Percentiles rank a stretch among this genome's conserved stretches.
These are phyloP conservation scores for Mus spretus DNA, from an alignment of 2,797 vertebrate genomes.

Conservation along the genomic window DNA sequence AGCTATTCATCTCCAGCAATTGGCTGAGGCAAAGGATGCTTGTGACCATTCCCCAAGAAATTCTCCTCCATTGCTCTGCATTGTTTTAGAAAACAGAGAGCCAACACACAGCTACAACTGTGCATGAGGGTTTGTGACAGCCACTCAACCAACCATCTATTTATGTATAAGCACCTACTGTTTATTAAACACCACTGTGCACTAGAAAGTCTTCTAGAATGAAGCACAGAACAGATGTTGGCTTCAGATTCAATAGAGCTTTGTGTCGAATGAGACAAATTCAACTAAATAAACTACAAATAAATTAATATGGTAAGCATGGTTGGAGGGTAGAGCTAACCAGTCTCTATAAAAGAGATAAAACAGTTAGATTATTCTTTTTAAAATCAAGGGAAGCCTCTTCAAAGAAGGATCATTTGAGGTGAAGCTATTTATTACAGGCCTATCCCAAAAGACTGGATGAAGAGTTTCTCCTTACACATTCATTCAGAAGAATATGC, in stretches of 20 bases:
- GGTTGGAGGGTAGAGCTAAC: background rate
- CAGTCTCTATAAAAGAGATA: constrained; percentile 23
- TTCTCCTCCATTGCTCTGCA: background rate
- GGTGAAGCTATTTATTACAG: background rate
- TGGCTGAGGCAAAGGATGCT: background rate
- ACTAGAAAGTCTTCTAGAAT: background rate
- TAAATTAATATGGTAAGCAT: background rate
- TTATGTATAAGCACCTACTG: background rate
- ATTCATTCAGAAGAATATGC: background rate
- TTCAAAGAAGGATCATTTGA: constrained; percentile 6
- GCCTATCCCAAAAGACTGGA: background rate
- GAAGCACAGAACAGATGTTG: background rate
- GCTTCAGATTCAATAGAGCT: background rate
- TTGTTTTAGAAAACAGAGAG: background rate
- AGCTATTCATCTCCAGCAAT: background rate
- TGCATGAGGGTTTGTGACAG: background rate
- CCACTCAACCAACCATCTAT: background rate
- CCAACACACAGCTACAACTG: background rate
- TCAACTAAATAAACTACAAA: constrained; percentile 6
- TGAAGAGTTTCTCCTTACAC: background rate
- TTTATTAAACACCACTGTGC: background rate
- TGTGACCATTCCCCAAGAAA: background rate
- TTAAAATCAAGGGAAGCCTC: background rate
- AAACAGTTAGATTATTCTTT: constrained; percentile 6
- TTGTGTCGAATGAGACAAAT: background rate